Evolutionary conservation across 2,113 vertebrate species (phyloP).

Genomic region (Saccopteryx leptura): DNA sequence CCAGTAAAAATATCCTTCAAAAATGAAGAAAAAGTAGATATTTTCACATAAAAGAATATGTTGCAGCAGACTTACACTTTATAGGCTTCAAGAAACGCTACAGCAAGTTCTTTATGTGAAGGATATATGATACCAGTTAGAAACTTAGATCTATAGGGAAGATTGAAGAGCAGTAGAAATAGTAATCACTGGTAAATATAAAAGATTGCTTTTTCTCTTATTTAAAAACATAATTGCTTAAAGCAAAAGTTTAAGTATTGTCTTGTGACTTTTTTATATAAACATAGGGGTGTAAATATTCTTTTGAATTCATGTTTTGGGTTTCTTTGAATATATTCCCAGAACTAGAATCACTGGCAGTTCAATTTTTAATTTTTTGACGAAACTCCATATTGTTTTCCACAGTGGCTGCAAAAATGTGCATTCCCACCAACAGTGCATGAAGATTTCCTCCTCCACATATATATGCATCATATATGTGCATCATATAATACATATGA

Average conservation of each 20-base stretch:
- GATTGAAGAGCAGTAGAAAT: background rate
- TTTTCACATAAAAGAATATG: background rate
- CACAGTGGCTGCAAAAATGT: too few relatives aligned
- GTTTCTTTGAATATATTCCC: too few relatives aligned
- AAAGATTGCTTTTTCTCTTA: background rate
- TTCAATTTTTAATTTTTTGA: too few relatives aligned
- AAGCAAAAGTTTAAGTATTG: background rate
- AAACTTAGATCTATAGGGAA: background rate
- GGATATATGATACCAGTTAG: background rate
- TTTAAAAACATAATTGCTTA: background rate
- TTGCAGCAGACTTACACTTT: background rate
- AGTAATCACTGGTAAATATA: background rate
- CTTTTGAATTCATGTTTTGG: too few relatives aligned
- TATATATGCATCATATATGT: too few relatives aligned
- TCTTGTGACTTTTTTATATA: background rate
- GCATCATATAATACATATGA: background rate
- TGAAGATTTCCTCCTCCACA: too few relatives aligned
- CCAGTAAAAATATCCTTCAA: background rate
- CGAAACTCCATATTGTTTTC: too few relatives aligned
- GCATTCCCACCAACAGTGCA: too few relatives aligned
- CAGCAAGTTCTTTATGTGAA: background rate
- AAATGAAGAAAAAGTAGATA: background rate
- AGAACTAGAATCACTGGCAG: too few relatives aligned
- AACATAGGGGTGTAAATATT: too few relatives aligned
- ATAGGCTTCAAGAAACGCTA: background rate